Evolutionary conservation across 2,113 vertebrate species (phyloP).

Genomic region (Nematolebias whitei): DNA sequence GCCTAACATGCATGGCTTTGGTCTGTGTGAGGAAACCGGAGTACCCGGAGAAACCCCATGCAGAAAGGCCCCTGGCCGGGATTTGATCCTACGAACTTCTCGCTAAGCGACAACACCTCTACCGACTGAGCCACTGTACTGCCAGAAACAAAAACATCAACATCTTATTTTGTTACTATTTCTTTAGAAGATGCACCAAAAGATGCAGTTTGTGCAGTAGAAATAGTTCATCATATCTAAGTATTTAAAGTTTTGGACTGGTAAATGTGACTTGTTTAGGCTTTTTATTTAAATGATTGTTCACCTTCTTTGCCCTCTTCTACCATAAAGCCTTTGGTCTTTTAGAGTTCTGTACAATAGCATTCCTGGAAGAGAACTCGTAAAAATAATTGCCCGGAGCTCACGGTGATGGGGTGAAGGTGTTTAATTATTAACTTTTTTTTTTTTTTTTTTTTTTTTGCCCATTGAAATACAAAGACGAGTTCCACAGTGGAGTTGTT

Average conservation of each 20-base stretch:
- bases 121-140: too few species aligned
- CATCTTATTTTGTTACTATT: background rate
- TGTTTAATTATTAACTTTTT: slow-evolving; percentile 86
- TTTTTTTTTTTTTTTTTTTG: slow-evolving; percentile 87
- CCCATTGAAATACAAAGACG: slow-evolving; percentile 64
- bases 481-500: slow-evolving; percentile 77
- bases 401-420: slow-evolving; percentile 67
- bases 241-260: background rate
- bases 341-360: slow-evolving; percentile 40
- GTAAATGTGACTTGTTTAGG: slow-evolving; percentile 10
- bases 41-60: too few species aligned
- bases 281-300: slow-evolving; percentile 1
- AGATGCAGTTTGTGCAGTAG: too few species aligned
- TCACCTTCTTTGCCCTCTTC: slow-evolving; percentile 2
- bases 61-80: too few species aligned
- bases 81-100: too few species aligned
- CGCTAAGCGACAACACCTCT: too few species aligned
- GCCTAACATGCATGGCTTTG: too few species aligned
- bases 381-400: slow-evolving; percentile 67
- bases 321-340: slow-evolving; percentile 14
- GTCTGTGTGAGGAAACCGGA: too few species aligned
- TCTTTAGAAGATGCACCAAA: too few species aligned
- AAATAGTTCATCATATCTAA: too few species aligned
- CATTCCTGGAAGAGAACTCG: slow-evolving; percentile 39
- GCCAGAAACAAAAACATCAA: background rate